Conservation (phyloP, 2,113 vertebrate genomes). For the Periophthalmus modestus region DNA sequence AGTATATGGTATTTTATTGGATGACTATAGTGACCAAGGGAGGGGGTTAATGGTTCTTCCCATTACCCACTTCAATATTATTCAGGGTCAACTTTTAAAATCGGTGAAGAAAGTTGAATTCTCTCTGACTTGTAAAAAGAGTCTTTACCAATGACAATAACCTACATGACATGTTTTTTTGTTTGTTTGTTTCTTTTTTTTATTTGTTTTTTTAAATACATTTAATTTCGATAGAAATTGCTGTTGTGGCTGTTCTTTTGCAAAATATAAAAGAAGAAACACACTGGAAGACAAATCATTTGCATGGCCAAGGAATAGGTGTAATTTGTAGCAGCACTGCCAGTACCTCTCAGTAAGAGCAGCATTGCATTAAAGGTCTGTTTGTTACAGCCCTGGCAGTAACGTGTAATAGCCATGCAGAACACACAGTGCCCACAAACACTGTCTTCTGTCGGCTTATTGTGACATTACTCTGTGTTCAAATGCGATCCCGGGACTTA, state of each 20-base stretch:
- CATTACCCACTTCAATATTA: too few relatives aligned
- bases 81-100: too few relatives aligned
- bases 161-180: too few relatives aligned
- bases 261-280: neutral
- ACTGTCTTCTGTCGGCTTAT: neutral
- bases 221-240: neutral
- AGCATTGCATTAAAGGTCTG: neutral
- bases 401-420: constrained; percentile 1
- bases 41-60: too few relatives aligned
- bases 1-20: too few relatives aligned
- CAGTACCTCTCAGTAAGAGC: neutral
- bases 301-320: neutral
- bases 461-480: neutral
- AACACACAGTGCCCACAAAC: neutral
- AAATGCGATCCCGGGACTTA: neutral
- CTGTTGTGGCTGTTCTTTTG: neutral
- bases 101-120: too few relatives aligned
- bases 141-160: too few relatives aligned
- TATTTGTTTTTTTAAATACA: too few relatives aligned
- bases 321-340: neutral
- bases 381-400: neutral
- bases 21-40: too few relatives aligned
- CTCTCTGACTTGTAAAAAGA: too few relatives aligned
- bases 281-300: neutral
- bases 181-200: too few relatives aligned